Base-by-base conservation (phyloP, 2,113 vertebrate genomes). In the Setophaga petechia region DNA sequence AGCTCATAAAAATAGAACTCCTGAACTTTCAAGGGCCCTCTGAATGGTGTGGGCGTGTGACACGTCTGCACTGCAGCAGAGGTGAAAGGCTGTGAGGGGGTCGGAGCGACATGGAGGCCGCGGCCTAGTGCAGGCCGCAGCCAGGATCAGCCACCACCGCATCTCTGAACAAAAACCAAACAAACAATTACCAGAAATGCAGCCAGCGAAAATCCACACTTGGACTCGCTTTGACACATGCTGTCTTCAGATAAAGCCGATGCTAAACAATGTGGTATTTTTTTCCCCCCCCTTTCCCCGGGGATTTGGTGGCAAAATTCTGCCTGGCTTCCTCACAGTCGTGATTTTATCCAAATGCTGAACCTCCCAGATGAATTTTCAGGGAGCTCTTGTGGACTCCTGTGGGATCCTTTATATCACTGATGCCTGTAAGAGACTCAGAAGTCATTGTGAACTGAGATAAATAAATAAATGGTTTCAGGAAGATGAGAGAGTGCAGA, bases 1-100 rank as follows among this genome's bases (percentile, higher is more conserved):
- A 92, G 90, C 91, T 87, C 85, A 33, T 94, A 96, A 97, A 97
- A 97, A 96, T 94, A 96, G 95, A 95, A 93, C 90, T 94, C 51
- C 76, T 94, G 94, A 91, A 83, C 87, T 93, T 22, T 52, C 10
- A 12, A 80, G 77, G 66, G 89, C 80, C 74, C 74, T 79, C 28
- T 87, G 71, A 90, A 62, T 54, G 79, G 71, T 20, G 62, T 57
- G 93, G 69, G 43, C 0, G 0, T 66, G 63, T 1, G 4, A 84
- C 4, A 6, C 3, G 37, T 76, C 90, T 79, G 65, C 28, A 24
- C 33, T 0, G 1, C 24, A 30, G 76, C 47, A 59, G 88, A 57
- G 54, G 73, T 49, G 74, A 63, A n/a, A 49, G n/a, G 27, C 19
- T 58, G 82, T 0, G 0, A 8, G 27, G 69, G 63, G 58, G 58